These are phyloP conservation scores for Spilosoma lubricipeda DNA, from an alignment of 2,888 invertebrate genomes.

Conservation along the genomic window DNA sequence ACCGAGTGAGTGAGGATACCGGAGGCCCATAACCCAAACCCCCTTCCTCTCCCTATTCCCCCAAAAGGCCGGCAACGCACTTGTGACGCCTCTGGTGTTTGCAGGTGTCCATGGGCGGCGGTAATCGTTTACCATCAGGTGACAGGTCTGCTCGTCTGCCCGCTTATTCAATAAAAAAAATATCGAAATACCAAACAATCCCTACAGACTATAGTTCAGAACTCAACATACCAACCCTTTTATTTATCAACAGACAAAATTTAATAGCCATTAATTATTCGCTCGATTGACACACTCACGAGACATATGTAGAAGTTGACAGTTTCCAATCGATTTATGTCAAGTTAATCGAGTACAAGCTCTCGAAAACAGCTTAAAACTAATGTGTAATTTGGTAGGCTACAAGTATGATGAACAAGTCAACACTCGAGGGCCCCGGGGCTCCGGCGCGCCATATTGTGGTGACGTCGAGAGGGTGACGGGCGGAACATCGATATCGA, in stretches of 20 bases:
- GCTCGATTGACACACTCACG: background rate
- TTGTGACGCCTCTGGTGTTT: too few relatives aligned
- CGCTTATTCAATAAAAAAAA: too few relatives aligned
- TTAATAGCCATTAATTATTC: background rate
- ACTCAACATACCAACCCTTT: background rate
- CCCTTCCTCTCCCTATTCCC: too few relatives aligned
- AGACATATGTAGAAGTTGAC: background rate
- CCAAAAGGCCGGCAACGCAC: too few relatives aligned
- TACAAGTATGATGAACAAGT: slow-evolving; percentile 7
- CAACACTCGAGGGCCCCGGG: slow-evolving; percentile 23
- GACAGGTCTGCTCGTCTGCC: too few relatives aligned
- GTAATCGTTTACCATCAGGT: too few relatives aligned
- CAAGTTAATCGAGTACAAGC: background rate
- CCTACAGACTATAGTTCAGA: background rate
- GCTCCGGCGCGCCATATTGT: slow-evolving; percentile 1
- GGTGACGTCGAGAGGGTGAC: slow-evolving; percentile 44
- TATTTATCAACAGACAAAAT: background rate
- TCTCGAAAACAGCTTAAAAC: slow-evolving; percentile 4
- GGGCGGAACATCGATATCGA: slow-evolving; percentile 37
- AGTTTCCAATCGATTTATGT: background rate
- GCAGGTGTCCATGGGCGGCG: too few relatives aligned
- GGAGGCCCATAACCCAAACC: too few relatives aligned
- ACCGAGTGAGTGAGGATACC: too few relatives aligned
- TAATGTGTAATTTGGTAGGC: slow-evolving; percentile 13
- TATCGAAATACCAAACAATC: too few relatives aligned